Base-by-base conservation (phyloP, 2,797 vertebrate species). In the Holocentrus rufus region DNA sequence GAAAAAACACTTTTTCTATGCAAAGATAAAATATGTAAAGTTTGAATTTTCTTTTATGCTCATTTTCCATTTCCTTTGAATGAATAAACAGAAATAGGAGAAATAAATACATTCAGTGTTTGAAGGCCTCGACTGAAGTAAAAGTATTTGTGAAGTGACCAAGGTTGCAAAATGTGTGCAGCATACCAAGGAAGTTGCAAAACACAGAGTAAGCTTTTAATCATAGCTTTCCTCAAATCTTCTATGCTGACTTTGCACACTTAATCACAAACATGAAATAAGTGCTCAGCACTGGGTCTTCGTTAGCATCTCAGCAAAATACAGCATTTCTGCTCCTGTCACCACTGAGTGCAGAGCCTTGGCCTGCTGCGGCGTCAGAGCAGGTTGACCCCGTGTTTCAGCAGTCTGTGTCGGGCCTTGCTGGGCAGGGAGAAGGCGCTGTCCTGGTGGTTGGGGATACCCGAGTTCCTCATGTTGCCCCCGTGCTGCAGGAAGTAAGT, bases 351-450 rank as follows among this genome's bases (percentile, higher is more conserved):
- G 22, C 22, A 31, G 18, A 34, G 53, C 17, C 9, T 3, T 27
- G 6, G 9, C 17, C 42, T n/a, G 31, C 55, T 18, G 10, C 52
- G 18, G 13, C 0, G 0, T 95, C 92, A 98, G 2, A 98, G 94
- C 63, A 99, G 86, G 93, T 97, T 98, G 27, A 99, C 94, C 0
- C 98, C 96, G 0, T 99, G 97, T 90, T 97, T 98, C 62, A 98
- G 94, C 54, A 99, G 93, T 73, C 95, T 94, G 88, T 97, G 96
- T 46, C 93, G 95, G 81, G 97, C 96, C 85, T 94, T 97, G 92
- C 89, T 84, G 0, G 96, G 93, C 53, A 99, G 90, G 23, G 90
- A 88, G 92, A 98, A 98, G 0, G 95, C 95, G 0, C 94, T 88
- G 88, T 99, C 97, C 2, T 96, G 96, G 0, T 96, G 93, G 84